Evolutionary conservation across 2,797 vertebrate species (phyloP), one percentile per base, ranked within the genome.

Genomic region (Phoebastria nigripes): DNA sequence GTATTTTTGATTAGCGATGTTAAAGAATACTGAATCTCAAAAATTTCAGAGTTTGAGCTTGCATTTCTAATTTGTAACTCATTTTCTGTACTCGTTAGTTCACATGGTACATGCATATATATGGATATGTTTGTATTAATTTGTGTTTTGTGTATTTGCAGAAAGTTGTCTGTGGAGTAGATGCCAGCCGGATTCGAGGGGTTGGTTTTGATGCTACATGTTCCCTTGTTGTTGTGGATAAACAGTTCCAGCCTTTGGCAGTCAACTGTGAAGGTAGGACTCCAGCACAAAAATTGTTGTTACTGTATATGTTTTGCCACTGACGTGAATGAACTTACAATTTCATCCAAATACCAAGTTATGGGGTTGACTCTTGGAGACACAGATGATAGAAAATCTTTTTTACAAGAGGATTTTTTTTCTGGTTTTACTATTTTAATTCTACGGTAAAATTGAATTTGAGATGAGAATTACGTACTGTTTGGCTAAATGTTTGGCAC

Each of bases 181-280:
- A 98, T 80, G 95, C 94, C 67, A 97, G 89, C 31, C 96, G 26
- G 86, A 98, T 99, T 63, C 98, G 98, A 94, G 99, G 99, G 20
- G 82, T 99, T 31, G 99, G 99, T 8, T 99, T 99, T 85, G 99
- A 99, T 96, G 99, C 98, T 76, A 99, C 99, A 0, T 99, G 99
- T 94, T 99, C 99, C 42, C 98, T 99, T 33, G 99, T 99, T 92
- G 99, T 99, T 94, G 96, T 99, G 98, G 99, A 99, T 95, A 97
- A 98, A 84, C 91, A 97, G 52, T 99, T 99, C 94, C 98, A 90
- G 47, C 98, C 99, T 55, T 97, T 99, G 79, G 97, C 99, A 26
- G 99, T 99, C 62, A 98, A 98, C 96, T 91, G 63, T 84, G 98
- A 98, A 94, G 99, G 99, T 99, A 97, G 66, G 90, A 59, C 55